Base-by-base conservation (phyloP, 2,113 vertebrate genomes). In the Pelodiscus sinensis region DNA sequence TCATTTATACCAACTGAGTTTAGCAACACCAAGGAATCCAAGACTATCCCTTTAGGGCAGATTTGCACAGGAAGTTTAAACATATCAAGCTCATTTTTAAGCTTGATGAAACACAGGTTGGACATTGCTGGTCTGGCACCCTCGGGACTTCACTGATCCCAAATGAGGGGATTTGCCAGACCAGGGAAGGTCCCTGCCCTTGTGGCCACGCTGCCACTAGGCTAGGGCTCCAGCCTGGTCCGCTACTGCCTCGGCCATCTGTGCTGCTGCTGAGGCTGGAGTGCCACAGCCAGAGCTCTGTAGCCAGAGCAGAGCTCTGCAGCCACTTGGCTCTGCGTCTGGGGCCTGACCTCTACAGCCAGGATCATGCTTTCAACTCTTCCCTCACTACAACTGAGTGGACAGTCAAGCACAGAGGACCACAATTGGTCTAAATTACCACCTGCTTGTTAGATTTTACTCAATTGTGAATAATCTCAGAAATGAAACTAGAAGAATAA, bases 1-100 rank as follows among this genome's bases (percentile, higher is more conserved):
- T n/a, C 15, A n/a, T 29, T 8, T 65, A n/a, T 16, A 4, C 27
- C 27, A 31, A 29, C 60, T 62, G 60, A 29, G 27, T 31, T 31
- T 62, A 12, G 13, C 60, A 29, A 60, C 58, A 29, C 58, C 25
- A 71, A 38, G 31, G 15, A 68, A n/a, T 68, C 62, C 62, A 29
- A 2, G 5, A 21, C 18, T 73, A 21, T 21, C n/a, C 35, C 21
- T 38, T 0, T 62, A 18, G 4, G 25, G 9, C 7, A 79, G 3
- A 7, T 31, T 86, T 91, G 84, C 56, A 55, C 35, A 89, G 56
- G 75, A 78, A 82, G 8, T 88, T 93, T 65, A 84, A 52, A 79
- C 14, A 84, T 14, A 21, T 87, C 71, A 73, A 0, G 6, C 9
- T 38, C 1, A 92, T 88, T 75, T 88, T 78, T 88, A 80, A 44